Base-by-base conservation (phyloP, 2,888 invertebrate species). In the Glaucopsyche alexis region DNA sequence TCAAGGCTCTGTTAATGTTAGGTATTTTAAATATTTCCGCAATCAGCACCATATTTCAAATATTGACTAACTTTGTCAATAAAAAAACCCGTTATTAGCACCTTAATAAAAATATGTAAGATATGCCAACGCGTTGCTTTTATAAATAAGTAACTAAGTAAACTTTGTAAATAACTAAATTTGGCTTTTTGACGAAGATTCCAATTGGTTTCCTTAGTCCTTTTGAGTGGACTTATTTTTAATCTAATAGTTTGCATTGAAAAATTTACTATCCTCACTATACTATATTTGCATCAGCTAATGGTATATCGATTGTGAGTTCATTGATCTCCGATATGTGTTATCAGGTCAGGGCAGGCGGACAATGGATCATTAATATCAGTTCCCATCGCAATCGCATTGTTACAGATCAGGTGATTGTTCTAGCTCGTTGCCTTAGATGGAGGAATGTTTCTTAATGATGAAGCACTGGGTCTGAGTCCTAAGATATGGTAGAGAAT, bases 321-420 rank as follows among this genome's bases (percentile, higher is more conserved):
- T 60, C 60, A 6, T 38, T 38, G 60, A 60, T 60, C 60, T 13
- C 7, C 13, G 29, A 60, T 60, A 60, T 60, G 60, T 60, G 60
- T 60, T 60, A 60, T 60, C 60, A 16, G 60, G 60, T 60, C 60
- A 60, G 29, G 60, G 60, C 29, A 38, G 9, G 9, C 60, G 60
- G 29, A 60, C 60, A 60, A 60, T 60, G 29, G 29, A 5, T 60
- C 29, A 60, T 60, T 60, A 60, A 9, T 60, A 38, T 55, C 19
- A 55, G 29, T 60, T 60, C 60, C 60, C 60, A 60, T 19, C 19
- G 55, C 55, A 9, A 38, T 60, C 11, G 19, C 19, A 50, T 50
- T 50, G 50, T n/a, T 14, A 29, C 29, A 60, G 29, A 60, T 60
- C 29, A 60, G 60, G 60, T 60, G 60, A 60, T 60, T 60, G 60